These are phyloP conservation scores for Nomada lathburiana DNA, from an alignment of 2,888 invertebrate genomes.

Conservation along the genomic window DNA sequence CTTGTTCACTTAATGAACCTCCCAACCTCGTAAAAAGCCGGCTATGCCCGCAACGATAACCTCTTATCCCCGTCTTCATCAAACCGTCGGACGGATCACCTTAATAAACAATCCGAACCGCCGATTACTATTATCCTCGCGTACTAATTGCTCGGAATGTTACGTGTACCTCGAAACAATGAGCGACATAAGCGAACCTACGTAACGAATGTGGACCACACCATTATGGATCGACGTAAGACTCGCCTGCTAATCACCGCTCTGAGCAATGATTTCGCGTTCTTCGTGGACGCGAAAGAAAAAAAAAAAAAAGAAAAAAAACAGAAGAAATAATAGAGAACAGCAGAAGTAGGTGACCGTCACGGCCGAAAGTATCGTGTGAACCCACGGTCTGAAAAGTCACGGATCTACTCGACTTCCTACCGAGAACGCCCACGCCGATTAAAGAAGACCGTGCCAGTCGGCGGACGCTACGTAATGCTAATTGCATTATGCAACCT, in stretches of 20 bases:
- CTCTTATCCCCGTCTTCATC: neutral
- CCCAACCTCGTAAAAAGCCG: neutral
- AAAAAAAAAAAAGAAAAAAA: constrained; percentile 1
- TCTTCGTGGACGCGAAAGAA: neutral
- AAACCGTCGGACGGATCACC: constrained; percentile 5
- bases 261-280: constrained; percentile 18
- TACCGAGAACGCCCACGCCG: constrained; percentile 60
- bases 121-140: constrained; percentile 13
- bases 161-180: constrained; percentile 30
- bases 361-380: constrained; percentile 63
- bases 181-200: constrained; percentile 18
- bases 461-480: constrained; percentile 65
- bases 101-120: constrained; percentile 26
- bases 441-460: constrained; percentile 58
- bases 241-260: constrained; percentile 7
- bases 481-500: constrained; percentile 73
- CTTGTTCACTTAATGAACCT: constrained; percentile 8
- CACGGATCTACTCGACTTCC: constrained; percentile 58
- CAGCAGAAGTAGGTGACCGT: constrained; percentile 48
- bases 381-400: constrained; percentile 39
- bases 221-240: neutral
- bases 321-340: neutral
- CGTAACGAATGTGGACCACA: constrained; percentile 36
- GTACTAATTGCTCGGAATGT: constrained; percentile 13
- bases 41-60: neutral